Percentiles rank a stretch among this genome's conserved stretches.
These are phyloP conservation scores for Lampris incognitus DNA, from an alignment of 2,113 vertebrate species.

Conservation along the genomic window DNA sequence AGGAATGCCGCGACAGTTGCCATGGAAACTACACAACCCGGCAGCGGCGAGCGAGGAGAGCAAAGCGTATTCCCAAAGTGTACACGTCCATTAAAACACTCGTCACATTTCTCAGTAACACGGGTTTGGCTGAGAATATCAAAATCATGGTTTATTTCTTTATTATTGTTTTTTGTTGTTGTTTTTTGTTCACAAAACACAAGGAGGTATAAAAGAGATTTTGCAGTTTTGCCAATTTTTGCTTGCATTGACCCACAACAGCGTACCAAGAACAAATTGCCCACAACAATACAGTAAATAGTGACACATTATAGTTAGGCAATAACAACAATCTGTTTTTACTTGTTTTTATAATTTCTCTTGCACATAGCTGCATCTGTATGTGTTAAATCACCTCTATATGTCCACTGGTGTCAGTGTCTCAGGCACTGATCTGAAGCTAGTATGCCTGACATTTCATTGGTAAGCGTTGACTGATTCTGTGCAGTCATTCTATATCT, in stretches of 20 bases:
- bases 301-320: constrained; percentile 30
- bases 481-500: constrained; percentile 72
- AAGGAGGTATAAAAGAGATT: constrained; percentile 45
- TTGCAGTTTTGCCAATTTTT: constrained; percentile 35
- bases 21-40: constrained; percentile 67
- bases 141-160: constrained; percentile 66
- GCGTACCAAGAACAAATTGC: constrained; percentile 33
- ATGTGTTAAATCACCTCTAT: constrained; percentile 20
- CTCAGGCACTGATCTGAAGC: constrained; percentile 17
- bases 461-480: constrained; percentile 11
- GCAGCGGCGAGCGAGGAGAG: constrained; percentile 43
- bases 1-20: constrained; percentile 66
- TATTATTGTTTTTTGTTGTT: constrained; percentile 50
- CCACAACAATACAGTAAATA: constrained; percentile 14
- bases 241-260: constrained; percentile 31
- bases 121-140: constrained; percentile 42
- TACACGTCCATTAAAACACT: constrained; percentile 34
- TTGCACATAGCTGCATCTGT: constrained; percentile 22
- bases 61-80: constrained; percentile 41
- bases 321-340: constrained; percentile 6
- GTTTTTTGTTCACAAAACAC: constrained; percentile 58
- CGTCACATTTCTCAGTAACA: not conserved
- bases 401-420: constrained; percentile 23
- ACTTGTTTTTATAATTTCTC: constrained; percentile 20
- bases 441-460: constrained; percentile 1